These are phyloP conservation scores for Volucella zonaria DNA, from an alignment of 2,888 invertebrate genomes.

Conservation along the genomic window DNA sequence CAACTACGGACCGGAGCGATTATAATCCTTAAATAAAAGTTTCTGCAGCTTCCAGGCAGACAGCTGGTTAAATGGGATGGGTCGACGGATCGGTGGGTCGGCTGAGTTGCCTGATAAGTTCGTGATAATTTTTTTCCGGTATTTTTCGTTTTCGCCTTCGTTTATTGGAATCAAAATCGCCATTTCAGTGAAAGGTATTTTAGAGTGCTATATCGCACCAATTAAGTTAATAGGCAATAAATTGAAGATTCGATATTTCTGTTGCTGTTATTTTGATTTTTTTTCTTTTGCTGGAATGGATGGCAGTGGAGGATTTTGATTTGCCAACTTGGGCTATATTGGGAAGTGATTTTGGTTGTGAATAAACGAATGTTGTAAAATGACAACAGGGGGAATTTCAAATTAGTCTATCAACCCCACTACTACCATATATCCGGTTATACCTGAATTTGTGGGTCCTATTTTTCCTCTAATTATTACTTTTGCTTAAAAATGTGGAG, in stretches of 20 bases:
- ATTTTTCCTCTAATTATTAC: too few species aligned
- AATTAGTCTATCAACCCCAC: too few species aligned
- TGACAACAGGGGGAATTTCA: too few species aligned
- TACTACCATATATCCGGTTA: too few species aligned
- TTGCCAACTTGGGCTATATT: too few species aligned
- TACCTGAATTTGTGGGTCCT: too few species aligned
- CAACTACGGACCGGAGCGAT: background rate
- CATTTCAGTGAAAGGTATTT: conserved; percentile 30
- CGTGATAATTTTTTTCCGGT: conserved; percentile 18
- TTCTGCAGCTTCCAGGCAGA: conserved; percentile 9
- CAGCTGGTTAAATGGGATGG: background rate
- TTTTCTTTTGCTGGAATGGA: background rate
- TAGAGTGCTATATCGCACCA: conserved; percentile 55
- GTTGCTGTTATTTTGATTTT: conserved; percentile 19
- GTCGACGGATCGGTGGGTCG: too few species aligned
- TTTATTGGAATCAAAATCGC: conserved; percentile 40
- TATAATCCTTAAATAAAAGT: conserved; percentile 35
- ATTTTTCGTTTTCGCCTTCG: background rate
- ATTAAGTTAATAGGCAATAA: conserved; percentile 66
- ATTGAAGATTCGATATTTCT: conserved; percentile 20
- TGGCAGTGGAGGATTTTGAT: too few species aligned
- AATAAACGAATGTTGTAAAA: too few species aligned
- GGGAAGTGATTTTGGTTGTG: too few species aligned
- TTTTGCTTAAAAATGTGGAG: too few species aligned
- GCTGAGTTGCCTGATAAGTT: conserved; percentile 18